Conservation (phyloP, 2,113 vertebrate species). For the Mormoops blainvillei region DNA sequence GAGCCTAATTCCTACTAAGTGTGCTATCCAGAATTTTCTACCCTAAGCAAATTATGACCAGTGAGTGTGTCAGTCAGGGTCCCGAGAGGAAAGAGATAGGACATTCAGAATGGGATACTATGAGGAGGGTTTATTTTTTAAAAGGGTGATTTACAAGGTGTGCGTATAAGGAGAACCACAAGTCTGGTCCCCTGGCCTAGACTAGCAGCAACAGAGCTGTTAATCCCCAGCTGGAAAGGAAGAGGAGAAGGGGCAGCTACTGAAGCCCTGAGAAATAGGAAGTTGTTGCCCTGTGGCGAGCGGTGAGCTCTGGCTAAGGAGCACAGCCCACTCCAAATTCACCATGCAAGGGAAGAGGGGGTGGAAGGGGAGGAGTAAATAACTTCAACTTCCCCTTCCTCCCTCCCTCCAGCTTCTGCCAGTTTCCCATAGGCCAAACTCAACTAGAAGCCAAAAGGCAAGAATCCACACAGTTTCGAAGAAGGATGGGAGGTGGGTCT, state of each 20-base stretch:
- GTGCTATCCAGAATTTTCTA: not conserved
- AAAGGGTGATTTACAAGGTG: not conserved
- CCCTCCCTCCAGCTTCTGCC: not conserved
- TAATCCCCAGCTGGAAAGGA: not conserved
- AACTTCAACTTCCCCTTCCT: not conserved
- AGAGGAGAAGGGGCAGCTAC: not conserved
- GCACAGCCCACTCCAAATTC: not conserved
- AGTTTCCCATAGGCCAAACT: not conserved
- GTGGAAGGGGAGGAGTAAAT: not conserved
- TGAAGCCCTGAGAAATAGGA: fast-evolving
- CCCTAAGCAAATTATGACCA: not conserved
- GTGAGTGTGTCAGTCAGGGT: not conserved
- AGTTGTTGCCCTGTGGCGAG: not conserved
- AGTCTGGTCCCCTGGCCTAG: too few relatives aligned
- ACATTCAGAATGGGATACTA: not conserved
- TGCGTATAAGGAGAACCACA: not conserved
- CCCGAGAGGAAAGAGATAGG: not conserved
- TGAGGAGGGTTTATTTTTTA: not conserved
- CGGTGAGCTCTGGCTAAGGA: not conserved
- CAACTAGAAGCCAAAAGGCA: not conserved
- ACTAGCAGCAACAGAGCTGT: too few relatives aligned
- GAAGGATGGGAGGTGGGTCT: not conserved
- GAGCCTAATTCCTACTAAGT: not conserved
- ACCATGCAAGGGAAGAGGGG: not conserved
- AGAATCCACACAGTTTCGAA: not conserved